Evolutionary conservation across 2,888 invertebrate genomes (phyloP).

Genomic region (Trichogramma dendrolimi): DNA sequence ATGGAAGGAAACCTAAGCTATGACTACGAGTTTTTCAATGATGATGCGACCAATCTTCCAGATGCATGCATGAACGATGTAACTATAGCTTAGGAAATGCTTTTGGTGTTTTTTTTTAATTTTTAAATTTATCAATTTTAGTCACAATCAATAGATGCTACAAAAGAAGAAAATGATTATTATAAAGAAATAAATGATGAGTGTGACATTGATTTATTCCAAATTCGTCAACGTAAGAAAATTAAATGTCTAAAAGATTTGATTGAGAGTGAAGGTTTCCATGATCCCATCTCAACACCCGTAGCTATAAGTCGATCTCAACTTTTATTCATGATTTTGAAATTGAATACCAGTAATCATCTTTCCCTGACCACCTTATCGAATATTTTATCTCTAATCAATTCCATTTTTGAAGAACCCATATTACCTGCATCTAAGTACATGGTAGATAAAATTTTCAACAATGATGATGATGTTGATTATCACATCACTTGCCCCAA

Average conservation of each 20-base stretch:
- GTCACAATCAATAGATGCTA: too few relatives aligned
- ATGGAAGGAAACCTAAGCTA: too few relatives aligned
- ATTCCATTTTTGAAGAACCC: slow-evolving; percentile 15
- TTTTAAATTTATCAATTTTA: too few relatives aligned
- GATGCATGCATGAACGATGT: too few relatives aligned
- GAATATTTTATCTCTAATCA: slow-evolving; percentile 19
- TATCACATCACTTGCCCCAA: slow-evolving; percentile 17
- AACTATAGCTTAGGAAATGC: too few relatives aligned
- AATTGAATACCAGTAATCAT: slow-evolving; percentile 8
- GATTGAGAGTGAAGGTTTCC: background rate
- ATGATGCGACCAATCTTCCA: too few relatives aligned
- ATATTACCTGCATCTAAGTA: slow-evolving; percentile 22
- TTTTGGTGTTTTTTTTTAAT: too few relatives aligned
- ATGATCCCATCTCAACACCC: background rate
- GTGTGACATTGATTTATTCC: too few relatives aligned
- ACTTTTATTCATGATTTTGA: slow-evolving; percentile 17
- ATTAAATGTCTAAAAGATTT: background rate
- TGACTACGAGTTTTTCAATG: too few relatives aligned
- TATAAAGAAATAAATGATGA: too few relatives aligned
- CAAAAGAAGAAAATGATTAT: too few relatives aligned
- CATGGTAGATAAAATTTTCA: slow-evolving; percentile 16
- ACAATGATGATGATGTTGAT: slow-evolving; percentile 5
- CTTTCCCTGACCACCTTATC: slow-evolving; percentile 15
- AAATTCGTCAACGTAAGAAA: too few relatives aligned
- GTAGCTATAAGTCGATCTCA: background rate